Evolutionary conservation across 2,113 vertebrate species (phyloP).

Genomic region (Carassius auratus): DNA sequence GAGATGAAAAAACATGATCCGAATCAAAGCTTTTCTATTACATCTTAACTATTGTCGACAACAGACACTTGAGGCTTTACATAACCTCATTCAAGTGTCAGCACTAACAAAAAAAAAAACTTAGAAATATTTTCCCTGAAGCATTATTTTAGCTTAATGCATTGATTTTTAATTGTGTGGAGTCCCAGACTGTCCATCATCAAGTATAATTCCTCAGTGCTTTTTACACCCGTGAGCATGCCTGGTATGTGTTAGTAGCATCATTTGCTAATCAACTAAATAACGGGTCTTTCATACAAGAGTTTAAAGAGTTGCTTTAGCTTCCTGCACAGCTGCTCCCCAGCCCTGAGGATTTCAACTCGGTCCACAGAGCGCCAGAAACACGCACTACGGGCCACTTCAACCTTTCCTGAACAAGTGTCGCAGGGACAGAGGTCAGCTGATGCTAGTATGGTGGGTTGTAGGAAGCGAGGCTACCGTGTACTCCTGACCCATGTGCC

Average conservation of each 20-base stretch:
- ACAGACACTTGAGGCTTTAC: not conserved
- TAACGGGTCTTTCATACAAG: not conserved
- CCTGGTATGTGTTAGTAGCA: not conserved
- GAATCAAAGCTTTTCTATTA: not conserved
- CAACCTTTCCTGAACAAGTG: conserved; percentile 19
- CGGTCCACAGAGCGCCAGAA: conserved; percentile 14
- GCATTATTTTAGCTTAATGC: not conserved
- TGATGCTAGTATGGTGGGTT: conserved; percentile 26
- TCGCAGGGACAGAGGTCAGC: conserved; percentile 41
- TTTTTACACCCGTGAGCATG: conserved; percentile 15
- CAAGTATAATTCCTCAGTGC: not conserved
- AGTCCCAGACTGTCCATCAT: not conserved
- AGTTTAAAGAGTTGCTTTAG: not conserved
- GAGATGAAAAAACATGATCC: not conserved
- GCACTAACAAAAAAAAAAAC: not conserved
- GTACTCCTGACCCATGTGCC: conserved; percentile 40
- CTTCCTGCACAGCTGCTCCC: conserved; percentile 42
- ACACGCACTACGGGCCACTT: conserved; percentile 10
- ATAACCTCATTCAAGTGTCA: not conserved
- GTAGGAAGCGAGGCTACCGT: conserved; percentile 28
- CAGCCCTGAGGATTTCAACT: conserved; percentile 17
- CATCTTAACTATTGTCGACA: not conserved
- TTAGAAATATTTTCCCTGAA: not conserved
- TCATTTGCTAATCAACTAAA: conserved; percentile 2
- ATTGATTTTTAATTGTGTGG: not conserved